A percentile compares a stretch with the other conserved stretches of the same genome.
These are phyloP conservation scores for Prunella himalayana DNA, from an alignment of 2,113 vertebrate genomes.

Conservation along the genomic window DNA sequence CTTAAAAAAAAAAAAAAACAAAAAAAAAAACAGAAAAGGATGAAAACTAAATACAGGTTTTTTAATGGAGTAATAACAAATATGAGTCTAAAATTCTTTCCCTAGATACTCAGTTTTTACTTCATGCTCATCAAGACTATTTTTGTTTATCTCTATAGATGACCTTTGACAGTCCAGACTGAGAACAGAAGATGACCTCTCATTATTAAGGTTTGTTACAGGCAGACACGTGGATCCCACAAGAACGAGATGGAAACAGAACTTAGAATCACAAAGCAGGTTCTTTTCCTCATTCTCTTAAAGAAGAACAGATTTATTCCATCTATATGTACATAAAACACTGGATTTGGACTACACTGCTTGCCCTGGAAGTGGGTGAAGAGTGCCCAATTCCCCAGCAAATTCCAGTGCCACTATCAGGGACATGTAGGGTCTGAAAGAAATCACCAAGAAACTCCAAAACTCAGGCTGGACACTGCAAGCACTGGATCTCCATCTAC, in stretches of 20 bases:
- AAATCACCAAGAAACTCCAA: background rate
- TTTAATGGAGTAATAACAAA: background rate
- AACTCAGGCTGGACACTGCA: background rate
- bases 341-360: background rate
- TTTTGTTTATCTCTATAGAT: background rate
- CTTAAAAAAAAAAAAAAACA: background rate
- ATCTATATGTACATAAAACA: background rate
- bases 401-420: background rate
- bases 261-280: background rate
- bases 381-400: fast-evolving
- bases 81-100: background rate
- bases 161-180: background rate
- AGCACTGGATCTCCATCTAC: background rate
- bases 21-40: background rate
- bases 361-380: background rate
- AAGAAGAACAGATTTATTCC: background rate
- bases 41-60: background rate
- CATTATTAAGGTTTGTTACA: background rate
- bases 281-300: background rate
- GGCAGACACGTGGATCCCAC: background rate
- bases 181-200: background rate
- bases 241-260: background rate
- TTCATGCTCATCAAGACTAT: background rate
- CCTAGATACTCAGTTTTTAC: background rate
- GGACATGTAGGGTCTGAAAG: background rate